Evolutionary conservation across 2,113 vertebrate genomes (phyloP).

Genomic region (Muntiacus reevesi): DNA sequence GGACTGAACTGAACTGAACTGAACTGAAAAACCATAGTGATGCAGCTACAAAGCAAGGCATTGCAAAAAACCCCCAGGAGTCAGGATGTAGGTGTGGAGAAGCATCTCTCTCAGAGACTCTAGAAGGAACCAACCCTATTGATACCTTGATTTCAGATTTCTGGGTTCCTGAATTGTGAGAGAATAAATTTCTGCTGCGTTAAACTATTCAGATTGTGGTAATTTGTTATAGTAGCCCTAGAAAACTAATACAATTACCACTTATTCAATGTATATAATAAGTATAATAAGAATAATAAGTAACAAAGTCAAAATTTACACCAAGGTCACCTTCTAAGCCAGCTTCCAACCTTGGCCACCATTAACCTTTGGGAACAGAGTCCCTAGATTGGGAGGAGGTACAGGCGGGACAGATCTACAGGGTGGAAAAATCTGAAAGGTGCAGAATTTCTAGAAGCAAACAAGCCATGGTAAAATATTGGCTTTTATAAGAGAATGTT

Average conservation of each 20-base stretch:
- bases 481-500: neutral
- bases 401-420: neutral
- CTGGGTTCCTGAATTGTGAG: neutral
- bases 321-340: neutral
- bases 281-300: neutral
- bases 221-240: neutral
- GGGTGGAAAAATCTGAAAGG: neutral
- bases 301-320: neutral
- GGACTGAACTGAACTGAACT: neutral
- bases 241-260: neutral
- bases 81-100: neutral
- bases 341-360: neutral
- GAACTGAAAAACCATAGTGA: neutral
- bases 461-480: neutral
- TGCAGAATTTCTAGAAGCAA: neutral
- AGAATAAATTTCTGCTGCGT: neutral
- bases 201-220: neutral
- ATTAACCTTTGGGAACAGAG: neutral
- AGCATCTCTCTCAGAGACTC: neutral
- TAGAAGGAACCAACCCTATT: neutral
- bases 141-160: neutral
- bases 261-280: neutral
- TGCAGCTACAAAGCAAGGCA: neutral
- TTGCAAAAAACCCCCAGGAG: neutral
- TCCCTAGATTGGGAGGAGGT: too few species aligned